A percentile compares a stretch with the other conserved stretches of the same genome.
Evolutionary conservation across 92 coral and sea anemone genomes (phyloP).

Genomic region (Actinostola sp.): DNA sequence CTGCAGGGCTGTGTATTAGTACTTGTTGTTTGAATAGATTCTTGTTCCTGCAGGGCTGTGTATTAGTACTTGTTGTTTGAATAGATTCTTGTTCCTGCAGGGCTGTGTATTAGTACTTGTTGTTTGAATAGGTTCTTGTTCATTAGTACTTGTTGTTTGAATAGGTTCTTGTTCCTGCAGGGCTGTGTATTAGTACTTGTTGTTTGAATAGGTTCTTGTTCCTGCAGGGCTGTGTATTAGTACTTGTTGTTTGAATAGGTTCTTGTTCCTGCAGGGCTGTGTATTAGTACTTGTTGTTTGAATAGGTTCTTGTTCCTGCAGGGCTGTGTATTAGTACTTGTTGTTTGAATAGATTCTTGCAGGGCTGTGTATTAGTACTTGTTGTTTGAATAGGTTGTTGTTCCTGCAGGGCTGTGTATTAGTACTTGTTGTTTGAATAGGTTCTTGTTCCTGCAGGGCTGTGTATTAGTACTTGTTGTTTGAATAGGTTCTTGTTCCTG

Average conservation of each 20-base stretch:
- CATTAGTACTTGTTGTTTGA: not conserved
- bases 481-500: not conserved
- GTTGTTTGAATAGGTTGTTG: not conserved
- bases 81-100: conserved; percentile 30
- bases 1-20: conserved; percentile 69
- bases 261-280: conserved; percentile 47
- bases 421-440: conserved; percentile 28
- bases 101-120: conserved; percentile 63
- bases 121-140: not conserved
- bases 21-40: conserved; percentile 15
- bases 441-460: conserved; percentile 43
- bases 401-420: conserved; percentile 61
- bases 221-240: conserved; percentile 65
- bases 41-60: conserved; percentile 50
- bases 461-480: conserved; percentile 54
- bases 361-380: conserved; percentile 76
- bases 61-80: conserved; percentile 43
- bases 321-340: conserved; percentile 71
- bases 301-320: conserved; percentile 8
- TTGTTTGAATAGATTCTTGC: not conserved
- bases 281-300: conserved; percentile 49
- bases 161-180: conserved; percentile 31
- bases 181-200: conserved; percentile 63
- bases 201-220: not conserved
- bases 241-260: conserved; percentile 21